Percentiles rank a stretch among this genome's conserved stretches.
Conservation (phyloP, 2,113 vertebrate species). For the Platysteira castanea region DNA sequence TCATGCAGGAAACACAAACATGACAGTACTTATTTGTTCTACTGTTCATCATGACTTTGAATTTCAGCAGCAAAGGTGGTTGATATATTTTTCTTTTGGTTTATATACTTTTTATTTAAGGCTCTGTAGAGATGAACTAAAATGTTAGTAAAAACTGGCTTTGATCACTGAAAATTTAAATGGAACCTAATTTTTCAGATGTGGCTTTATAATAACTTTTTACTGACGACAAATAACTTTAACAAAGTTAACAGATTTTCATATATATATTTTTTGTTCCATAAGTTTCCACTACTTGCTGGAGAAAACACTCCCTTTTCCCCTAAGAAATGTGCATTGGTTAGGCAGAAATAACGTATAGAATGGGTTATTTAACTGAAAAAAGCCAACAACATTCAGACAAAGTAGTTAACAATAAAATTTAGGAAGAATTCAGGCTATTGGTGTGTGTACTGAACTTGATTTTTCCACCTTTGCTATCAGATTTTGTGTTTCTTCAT, state of each 20-base stretch:
- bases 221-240: background rate
- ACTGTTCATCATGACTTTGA: background rate
- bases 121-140: background rate
- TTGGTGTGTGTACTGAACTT: background rate
- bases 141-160: background rate
- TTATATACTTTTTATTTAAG: background rate
- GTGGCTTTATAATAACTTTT: background rate
- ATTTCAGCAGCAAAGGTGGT: background rate
- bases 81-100: background rate
- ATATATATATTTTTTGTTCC: background rate
- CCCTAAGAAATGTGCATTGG: background rate
- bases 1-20: background rate
- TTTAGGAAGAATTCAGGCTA: background rate
- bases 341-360: background rate
- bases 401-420: background rate
- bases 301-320: background rate
- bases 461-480: background rate
- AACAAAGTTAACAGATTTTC: background rate
- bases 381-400: background rate
- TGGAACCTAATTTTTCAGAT: background rate
- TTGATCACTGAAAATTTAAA: background rate
- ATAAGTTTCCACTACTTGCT: background rate
- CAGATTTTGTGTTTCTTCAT: background rate
- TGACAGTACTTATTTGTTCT: background rate
- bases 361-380: background rate